These are phyloP conservation scores for Oasisia sp. DNA, from an alignment of 2,888 invertebrate species.

Conservation along the genomic window DNA sequence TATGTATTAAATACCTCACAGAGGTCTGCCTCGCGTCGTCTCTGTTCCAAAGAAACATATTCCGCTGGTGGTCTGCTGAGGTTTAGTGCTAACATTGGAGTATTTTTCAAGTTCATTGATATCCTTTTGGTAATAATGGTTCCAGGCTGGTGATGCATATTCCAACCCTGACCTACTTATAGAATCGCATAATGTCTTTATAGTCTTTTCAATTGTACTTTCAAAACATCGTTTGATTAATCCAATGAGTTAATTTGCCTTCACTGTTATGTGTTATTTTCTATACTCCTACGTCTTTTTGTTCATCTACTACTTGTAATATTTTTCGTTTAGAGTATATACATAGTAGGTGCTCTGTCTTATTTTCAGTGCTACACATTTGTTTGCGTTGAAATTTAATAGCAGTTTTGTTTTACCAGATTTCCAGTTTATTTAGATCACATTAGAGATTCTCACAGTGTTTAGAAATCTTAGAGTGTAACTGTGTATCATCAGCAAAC, in stretches of 20 bases:
- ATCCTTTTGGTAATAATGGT: no score
- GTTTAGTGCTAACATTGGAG: no score
- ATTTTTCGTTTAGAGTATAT: no score
- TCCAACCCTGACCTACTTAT: no score
- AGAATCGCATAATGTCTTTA: not conserved
- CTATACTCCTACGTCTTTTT: not conserved
- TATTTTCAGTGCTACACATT: not conserved
- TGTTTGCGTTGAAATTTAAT: not conserved
- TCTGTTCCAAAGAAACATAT: no score
- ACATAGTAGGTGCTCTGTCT: not conserved
- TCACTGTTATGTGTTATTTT: not conserved
- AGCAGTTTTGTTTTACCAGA: not conserved
- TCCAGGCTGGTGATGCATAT: no score
- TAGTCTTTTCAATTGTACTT: not conserved
- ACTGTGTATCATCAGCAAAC: no score
- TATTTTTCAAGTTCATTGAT: no score
- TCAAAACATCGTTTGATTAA: not conserved
- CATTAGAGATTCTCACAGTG: not conserved
- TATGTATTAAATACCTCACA: no score
- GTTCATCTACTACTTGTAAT: no score
- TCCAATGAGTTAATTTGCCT: not conserved
- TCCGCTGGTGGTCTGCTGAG: no score
- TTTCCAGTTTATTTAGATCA: not conserved
- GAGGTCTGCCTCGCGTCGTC: no score
- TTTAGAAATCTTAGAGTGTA: not conserved